Base-by-base conservation (phyloP, 2,113 vertebrate species). In the Xenopus borealis region DNA sequence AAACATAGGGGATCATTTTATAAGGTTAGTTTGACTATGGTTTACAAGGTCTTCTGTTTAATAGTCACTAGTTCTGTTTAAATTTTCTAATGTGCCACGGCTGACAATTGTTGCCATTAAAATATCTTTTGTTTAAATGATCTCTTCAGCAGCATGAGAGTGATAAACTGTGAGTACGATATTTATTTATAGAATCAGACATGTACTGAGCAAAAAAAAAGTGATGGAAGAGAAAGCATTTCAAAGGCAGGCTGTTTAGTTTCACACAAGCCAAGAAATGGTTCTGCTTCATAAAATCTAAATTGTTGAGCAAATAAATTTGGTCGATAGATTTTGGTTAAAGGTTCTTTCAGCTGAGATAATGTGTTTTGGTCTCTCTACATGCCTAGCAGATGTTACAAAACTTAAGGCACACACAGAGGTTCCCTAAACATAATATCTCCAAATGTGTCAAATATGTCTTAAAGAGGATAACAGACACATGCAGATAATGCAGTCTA, bases 141-240 rank as follows among this genome's bases (percentile, higher is more conserved):
- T 81, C 84, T 78, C 83, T 84, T 84, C 81, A 83, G 80, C 82
- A 83, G 80, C 81, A 75, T 82, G 79, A 82, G 82, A 79, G 81
- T 80, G 75, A 81, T 86, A 85, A 88, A 84, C 83, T 82, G 81
- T 6, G 57, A 72, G 71, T 74, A 79, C 82, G 81, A 81, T 85
- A 84, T 86, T 88, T 86, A 85, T 88, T 86, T 82, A 85, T 85
- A 82, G 80, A 86, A 85, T 72, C 12, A 50, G 47, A 50, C 47
- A 50, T 50, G 47, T 50, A 50, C 47, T 50, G 47, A 13, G 47
- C 47, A 50, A 58, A 58, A 58, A 40, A 40, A 40, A 40, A 40
- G 8, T 18, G 17, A 58, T 16, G 55, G 17, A 10, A 58, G 17
- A 16, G 55, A 58, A 19, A 58, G 55, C 9, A n/a, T 58, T 58